These are phyloP conservation scores for Mactra quadrangularis DNA, from an alignment of 1,140 invertebrate genomes.

Conservation along the genomic window DNA sequence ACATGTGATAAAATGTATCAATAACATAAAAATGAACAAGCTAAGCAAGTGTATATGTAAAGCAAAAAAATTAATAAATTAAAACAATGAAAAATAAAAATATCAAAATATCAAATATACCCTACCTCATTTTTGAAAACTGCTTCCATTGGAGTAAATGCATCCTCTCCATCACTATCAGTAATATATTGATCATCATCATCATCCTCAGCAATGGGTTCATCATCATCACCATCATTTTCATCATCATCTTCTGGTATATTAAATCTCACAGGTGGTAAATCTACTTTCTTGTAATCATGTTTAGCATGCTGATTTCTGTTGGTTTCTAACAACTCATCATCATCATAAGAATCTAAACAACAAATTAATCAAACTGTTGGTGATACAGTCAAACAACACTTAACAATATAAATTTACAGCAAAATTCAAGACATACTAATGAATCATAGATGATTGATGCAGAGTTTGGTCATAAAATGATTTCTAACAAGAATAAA, in stretches of 20 bases:
- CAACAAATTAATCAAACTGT: background rate
- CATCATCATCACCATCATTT: conserved; percentile 39
- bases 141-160: too few species aligned
- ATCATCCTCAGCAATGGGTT: conserved; percentile 19
- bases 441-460: background rate
- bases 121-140: too few species aligned
- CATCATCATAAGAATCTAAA: conserved; percentile 49
- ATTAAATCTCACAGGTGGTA: background rate
- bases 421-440: background rate
- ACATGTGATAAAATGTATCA: too few species aligned
- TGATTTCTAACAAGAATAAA: background rate
- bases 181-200: conserved; percentile 60
- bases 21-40: too few species aligned
- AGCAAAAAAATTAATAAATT: too few species aligned
- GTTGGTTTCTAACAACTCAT: conserved; percentile 30
- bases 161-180: conserved; percentile 38
- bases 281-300: background rate
- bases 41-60: too few species aligned
- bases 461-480: background rate
- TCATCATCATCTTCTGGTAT: conserved; percentile 29
- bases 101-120: too few species aligned
- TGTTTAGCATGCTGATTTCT: conserved; percentile 38
- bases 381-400: background rate
- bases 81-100: too few species aligned
- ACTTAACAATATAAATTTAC: background rate